Base-by-base conservation (phyloP, 2,113 vertebrate genomes). In the Corydoras sp. region DNA sequence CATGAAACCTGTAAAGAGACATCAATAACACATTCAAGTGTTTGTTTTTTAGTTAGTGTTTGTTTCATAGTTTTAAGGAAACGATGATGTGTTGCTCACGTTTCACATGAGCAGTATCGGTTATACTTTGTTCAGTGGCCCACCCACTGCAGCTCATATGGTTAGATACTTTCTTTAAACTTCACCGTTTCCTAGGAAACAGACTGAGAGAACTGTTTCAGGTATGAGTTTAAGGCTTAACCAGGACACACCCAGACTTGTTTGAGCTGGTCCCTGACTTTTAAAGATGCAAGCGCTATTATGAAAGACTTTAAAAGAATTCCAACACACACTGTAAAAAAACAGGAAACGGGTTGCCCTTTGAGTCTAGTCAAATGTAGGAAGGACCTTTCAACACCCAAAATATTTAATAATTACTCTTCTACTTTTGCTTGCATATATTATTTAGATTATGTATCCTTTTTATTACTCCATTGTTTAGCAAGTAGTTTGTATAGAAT, bases 191-290 rank as follows among this genome's bases (percentile, higher is more conserved):
- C 76, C 69, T 13, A 77, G 72, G 79, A 73, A 77, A 69, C 63
- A 60, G 18, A 55, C 29, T 43, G 66, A 69, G 6, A 68, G 62
- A 9, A 76, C 81, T 78, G 18, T 82, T 83, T 82, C 81, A 78
- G 68, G 72, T 31, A 65, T 48, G 56, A 79, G 43, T 14, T 60
- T 62, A 71, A 70, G 54, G 76, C 59, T 51, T 58, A 82, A 75
- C 43, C 81, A 32, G 64, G 76, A 62, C 75, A 87, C 71, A 81
- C 85, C 73, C 58, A 49, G 71, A 85, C 85, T 77, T 83, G 84
- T 71, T 83, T 77, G 67, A 83, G 83, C 85, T 65, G 62, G 81
- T 85, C 78, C 77, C 62, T 77, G 71, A 29, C 68, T 80, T 76
- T 50, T 72, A 81, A 84, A 75, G 77, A 79, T 49, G 50, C 10